Conservation (phyloP, 2,888 invertebrate species). For the Electrophaes corylata region DNA sequence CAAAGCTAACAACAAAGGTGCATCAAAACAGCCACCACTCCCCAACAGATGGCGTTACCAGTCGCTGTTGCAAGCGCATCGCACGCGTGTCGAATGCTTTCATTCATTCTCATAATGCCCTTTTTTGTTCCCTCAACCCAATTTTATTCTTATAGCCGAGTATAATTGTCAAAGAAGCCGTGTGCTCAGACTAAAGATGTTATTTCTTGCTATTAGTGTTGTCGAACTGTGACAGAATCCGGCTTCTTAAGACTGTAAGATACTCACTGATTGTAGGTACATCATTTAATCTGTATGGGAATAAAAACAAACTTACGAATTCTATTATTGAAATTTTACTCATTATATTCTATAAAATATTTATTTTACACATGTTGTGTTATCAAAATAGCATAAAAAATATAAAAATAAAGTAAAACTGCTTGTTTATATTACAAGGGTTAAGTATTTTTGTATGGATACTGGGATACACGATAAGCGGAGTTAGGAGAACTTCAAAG, state of each 20-base stretch:
- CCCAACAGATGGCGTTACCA: slow-evolving; percentile 42
- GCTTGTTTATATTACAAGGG: too few relatives aligned
- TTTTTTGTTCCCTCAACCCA: slow-evolving; percentile 67
- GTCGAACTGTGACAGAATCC: slow-evolving; percentile 2
- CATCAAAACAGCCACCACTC: slow-evolving; percentile 12
- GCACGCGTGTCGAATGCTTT: slow-evolving; percentile 40
- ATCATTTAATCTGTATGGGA: too few relatives aligned
- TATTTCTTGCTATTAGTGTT: slow-evolving; percentile 41
- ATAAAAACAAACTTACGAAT: background rate
- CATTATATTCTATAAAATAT: too few relatives aligned
- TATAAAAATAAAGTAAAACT: too few relatives aligned
- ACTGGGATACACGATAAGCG: too few relatives aligned
- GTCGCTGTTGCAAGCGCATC: slow-evolving; percentile 35
- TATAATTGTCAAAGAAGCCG: slow-evolving; percentile 74
- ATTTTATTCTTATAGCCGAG: slow-evolving; percentile 73
- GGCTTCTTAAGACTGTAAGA: background rate
- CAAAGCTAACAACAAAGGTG: background rate
- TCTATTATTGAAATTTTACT: too few relatives aligned
- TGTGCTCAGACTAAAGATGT: slow-evolving; percentile 63
- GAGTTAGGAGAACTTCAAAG: too few relatives aligned
- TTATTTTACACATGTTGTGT: too few relatives aligned
- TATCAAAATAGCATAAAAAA: too few relatives aligned
- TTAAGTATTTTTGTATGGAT: too few relatives aligned
- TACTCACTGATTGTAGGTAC: too few relatives aligned
- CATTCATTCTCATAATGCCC: slow-evolving; percentile 47